phyloP scores from a whole-genome alignment of 2,888 invertebrate species.

The Marronus borbonicus region DNA sequence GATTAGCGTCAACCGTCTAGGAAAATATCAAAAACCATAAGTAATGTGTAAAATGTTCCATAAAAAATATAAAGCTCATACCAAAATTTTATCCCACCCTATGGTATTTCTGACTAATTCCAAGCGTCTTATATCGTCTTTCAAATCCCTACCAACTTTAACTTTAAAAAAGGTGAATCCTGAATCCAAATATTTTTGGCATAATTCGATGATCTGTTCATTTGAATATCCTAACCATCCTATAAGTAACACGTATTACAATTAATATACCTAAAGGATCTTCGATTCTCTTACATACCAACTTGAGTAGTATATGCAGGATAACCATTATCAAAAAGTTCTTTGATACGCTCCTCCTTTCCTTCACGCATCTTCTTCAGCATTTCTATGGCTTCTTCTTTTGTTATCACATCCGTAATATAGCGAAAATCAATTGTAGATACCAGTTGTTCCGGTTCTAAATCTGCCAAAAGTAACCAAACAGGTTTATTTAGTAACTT shows the following conservation, averaged over 20 bases:
- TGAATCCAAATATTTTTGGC: slow-evolving; percentile 79
- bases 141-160: slow-evolving; percentile 88
- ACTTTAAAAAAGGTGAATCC: slow-evolving; percentile 91
- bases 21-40: not conserved
- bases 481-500: slow-evolving; percentile 87
- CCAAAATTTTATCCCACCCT: slow-evolving; percentile 83
- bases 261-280: too few relatives aligned
- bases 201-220: slow-evolving; percentile 80
- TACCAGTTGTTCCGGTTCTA: slow-evolving; percentile 89
- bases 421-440: slow-evolving; percentile 89
- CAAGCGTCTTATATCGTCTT: slow-evolving; percentile 84
- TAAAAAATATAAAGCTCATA: slow-evolving; percentile 63
- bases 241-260: slow-evolving; percentile 70
- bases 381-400: slow-evolving; percentile 84
- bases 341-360: slow-evolving; percentile 77
- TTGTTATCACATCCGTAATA: slow-evolving; percentile 87
- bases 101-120: slow-evolving; percentile 82
- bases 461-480: slow-evolving; percentile 88
- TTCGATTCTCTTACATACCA: slow-evolving; percentile 70
- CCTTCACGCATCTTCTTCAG: slow-evolving; percentile 75
- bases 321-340: slow-evolving; percentile 80
- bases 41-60: not conserved
- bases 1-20: slow-evolving; percentile 92
- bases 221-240: slow-evolving; percentile 93
- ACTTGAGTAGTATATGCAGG: slow-evolving; percentile 92